Evolutionary conservation across 2,113 vertebrate genomes (phyloP), one percentile per base, ranked within the genome.

Genomic region (Thomomys bottae): DNA sequence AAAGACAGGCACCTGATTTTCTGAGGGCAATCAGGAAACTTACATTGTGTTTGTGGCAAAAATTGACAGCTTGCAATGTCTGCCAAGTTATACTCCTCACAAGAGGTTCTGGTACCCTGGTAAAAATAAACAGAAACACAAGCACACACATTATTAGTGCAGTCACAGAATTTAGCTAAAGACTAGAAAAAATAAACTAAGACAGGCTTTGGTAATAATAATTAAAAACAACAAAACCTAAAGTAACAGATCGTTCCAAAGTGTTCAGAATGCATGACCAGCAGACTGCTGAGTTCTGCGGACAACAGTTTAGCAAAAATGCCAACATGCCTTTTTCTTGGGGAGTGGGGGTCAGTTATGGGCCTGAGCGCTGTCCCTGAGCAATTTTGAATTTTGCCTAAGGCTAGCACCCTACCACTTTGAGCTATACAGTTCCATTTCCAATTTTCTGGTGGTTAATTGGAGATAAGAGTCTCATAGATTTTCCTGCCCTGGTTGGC

Each of bases 21-120:
- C 80, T 28, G 24, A 64, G 11, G 87, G 34, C 40, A 73, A 40
- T 71, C 0, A n/a, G 73, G 68, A 61, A 20, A 96, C 99, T 98
- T 97, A 99, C 99, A 0, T 99, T 99, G 91, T 99, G 99, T 96
- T 99, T 99, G 92, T 99, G 99, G 95, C 99, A 99, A 97, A 99
- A 99, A 97, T 99, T 99, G 67, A 99, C 98, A 11, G 99, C 99
- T 82, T 99, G 99, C 30, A 99, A 98, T 1, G 98, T 99, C 97
- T 99, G 99, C 99, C 99, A 99, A 80, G 97, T 99, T 83, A 99
- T 99, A 94, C 98, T 99, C 96, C 97, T 99, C 83, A 98, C 98
- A 0, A 99, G 98, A 80, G 98, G 97, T 94, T 99, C 99, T 0
- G 99, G 99, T 70, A 99, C 97, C 6, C 99, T 99, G 96, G 90